Conservation (phyloP, 2,888 invertebrate genomes). For the Dryadula phaetusa region DNA sequence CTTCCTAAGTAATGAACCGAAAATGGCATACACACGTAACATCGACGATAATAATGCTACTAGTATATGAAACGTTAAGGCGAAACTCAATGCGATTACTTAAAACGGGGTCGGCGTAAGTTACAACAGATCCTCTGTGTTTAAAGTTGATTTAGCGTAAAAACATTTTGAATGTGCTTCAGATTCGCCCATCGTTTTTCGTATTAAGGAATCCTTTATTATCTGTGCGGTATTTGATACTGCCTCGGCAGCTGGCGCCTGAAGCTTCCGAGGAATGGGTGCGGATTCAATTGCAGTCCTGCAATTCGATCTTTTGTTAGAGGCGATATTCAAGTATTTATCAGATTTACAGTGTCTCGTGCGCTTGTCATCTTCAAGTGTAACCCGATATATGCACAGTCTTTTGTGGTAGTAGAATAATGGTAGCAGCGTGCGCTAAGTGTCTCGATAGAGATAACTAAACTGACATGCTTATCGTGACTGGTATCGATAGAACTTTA, state of each 20-base stretch:
- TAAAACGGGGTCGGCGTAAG: constrained; percentile 63
- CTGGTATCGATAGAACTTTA: constrained; percentile 11
- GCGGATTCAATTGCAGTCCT: constrained; percentile 64
- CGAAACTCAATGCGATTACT: constrained; percentile 65
- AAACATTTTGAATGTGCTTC: constrained; percentile 70
- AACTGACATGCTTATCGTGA: constrained; percentile 33
- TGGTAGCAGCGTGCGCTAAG: constrained; percentile 62
- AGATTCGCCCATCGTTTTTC: constrained; percentile 71
- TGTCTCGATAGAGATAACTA: constrained; percentile 49
- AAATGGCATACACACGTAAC: constrained; percentile 41
- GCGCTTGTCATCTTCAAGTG: constrained; percentile 70
- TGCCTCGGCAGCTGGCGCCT: constrained; percentile 77
- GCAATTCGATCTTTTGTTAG: constrained; percentile 79
- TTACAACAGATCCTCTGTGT: constrained; percentile 74
- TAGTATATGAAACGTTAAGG: constrained; percentile 52
- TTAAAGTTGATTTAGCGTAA: constrained; percentile 77
- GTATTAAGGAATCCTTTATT: constrained; percentile 75
- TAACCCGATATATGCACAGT: constrained; percentile 65
- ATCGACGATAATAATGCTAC: constrained; percentile 35
- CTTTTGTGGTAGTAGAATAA: constrained; percentile 75
- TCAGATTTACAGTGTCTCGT: constrained; percentile 75
- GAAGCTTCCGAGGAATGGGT: constrained; percentile 75
- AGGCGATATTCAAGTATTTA: constrained; percentile 72
- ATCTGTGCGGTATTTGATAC: constrained; percentile 73
- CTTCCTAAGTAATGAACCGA: constrained; percentile 40